Percentiles rank a stretch among this genome's conserved stretches.
phyloP scores from a whole-genome alignment of 2,888 invertebrate genomes.

The Auanema sp. region DNA sequence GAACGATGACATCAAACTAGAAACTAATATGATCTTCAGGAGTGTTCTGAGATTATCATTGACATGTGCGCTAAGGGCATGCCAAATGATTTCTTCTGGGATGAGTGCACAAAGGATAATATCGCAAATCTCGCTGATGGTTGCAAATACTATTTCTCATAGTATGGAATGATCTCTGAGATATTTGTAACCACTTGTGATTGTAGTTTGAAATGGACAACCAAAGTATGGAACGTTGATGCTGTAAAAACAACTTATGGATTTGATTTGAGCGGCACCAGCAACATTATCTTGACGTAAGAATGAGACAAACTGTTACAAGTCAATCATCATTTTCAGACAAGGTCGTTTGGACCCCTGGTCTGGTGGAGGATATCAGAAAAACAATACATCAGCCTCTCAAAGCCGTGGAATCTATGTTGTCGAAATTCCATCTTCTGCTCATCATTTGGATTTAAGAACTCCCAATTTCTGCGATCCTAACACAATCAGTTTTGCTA shows the following conservation, averaged over 20 bases:
- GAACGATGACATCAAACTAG: background rate
- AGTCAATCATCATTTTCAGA: constrained; percentile 45
- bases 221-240: constrained; percentile 32
- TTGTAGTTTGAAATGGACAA: constrained; percentile 31
- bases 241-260: constrained; percentile 45
- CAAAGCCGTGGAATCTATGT: constrained; percentile 31
- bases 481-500: constrained; percentile 42
- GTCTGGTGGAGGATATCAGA: constrained; percentile 66
- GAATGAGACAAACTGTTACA: constrained; percentile 10
- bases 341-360: constrained; percentile 68
- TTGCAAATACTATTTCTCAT: constrained; percentile 11
- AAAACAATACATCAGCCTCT: background rate
- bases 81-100: constrained; percentile 81
- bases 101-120: constrained; percentile 23
- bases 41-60: constrained; percentile 95
- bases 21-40: constrained; percentile 67
- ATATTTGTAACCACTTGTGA: background rate
- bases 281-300: constrained; percentile 52
- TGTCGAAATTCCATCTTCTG: constrained; percentile 47
- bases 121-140: background rate
- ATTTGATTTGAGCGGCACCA: constrained; percentile 36
- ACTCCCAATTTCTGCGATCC: constrained; percentile 58
- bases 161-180: background rate
- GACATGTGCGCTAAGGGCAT: constrained; percentile 80
- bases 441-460: constrained; percentile 64